Percentiles rank a stretch among this genome's conserved stretches.
Evolutionary conservation across 2,888 invertebrate species (phyloP).

Genomic region (Lomographa bimaculata): DNA sequence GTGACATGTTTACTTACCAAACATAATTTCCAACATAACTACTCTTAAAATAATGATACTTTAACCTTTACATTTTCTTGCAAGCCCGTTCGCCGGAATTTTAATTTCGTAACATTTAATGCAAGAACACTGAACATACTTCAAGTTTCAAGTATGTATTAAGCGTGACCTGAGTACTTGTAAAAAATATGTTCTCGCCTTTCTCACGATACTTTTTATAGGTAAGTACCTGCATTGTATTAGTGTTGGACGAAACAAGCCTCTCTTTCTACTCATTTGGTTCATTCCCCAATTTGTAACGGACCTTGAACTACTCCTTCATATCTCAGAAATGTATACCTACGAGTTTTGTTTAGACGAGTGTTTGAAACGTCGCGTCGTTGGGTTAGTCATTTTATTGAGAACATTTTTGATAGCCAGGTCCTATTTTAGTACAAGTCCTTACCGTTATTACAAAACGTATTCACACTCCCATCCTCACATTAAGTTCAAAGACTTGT

Average conservation of each 20-base stretch:
- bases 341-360: constrained; percentile 7
- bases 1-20: no score
- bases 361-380: no score
- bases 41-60: no score
- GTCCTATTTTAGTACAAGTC: no score
- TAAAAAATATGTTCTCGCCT: constrained; percentile 49
- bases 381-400: no score
- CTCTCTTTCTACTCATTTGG: constrained; percentile 2
- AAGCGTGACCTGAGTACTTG: constrained; percentile 23
- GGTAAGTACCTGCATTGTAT: constrained; percentile 60
- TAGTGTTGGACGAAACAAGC: constrained; percentile 50
- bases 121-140: constrained; percentile 12
- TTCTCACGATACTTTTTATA: constrained; percentile 59
- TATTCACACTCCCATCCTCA: no score
- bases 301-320: constrained; percentile 37
- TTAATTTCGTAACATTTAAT: constrained; percentile 25
- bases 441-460: no score
- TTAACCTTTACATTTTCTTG: constrained; percentile 13
- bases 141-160: constrained; percentile 6
- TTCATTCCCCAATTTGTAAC: constrained; percentile 56
- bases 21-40: no score
- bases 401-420: no score
- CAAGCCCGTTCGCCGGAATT: constrained; percentile 19
- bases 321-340: constrained; percentile 33
- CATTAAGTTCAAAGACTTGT: no score